These are phyloP conservation scores for Epinephelus coioides DNA, from an alignment of 2,797 vertebrate genomes.

Conservation along the genomic window DNA sequence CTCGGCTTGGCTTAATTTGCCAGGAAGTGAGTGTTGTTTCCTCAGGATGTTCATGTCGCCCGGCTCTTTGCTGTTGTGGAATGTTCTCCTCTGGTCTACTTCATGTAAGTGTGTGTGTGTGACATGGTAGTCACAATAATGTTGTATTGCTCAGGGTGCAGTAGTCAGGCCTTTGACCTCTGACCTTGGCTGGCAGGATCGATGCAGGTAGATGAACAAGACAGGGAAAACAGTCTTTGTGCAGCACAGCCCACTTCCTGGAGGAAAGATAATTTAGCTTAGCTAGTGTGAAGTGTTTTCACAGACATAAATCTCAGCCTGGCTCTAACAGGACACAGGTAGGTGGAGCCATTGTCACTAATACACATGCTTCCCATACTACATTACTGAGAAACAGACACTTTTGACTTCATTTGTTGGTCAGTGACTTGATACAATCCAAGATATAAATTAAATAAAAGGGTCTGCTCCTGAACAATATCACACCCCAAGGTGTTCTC, in stretches of 20 bases:
- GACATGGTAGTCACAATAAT: conserved; percentile 36
- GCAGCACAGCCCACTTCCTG: conserved; percentile 44
- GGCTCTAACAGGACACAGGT: not conserved
- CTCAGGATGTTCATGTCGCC: conserved; percentile 85
- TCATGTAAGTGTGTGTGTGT: conserved; percentile 30
- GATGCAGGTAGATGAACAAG: conserved; percentile 31
- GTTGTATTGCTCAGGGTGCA: conserved; percentile 23
- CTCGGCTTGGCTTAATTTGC: conserved; percentile 77
- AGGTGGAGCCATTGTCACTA: conserved; percentile 25
- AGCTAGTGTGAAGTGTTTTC: conserved; percentile 31
- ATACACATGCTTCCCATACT: not conserved
- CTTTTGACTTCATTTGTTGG: not conserved
- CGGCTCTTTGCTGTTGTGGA: conserved; percentile 75
- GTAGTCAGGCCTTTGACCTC: conserved; percentile 53
- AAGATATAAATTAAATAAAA: not conserved
- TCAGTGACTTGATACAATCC: not conserved
- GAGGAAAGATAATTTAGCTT: conserved; percentile 23
- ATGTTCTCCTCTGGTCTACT: conserved; percentile 73
- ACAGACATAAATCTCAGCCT: conserved; percentile 31
- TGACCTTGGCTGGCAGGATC: conserved; percentile 19
- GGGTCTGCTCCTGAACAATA: not conserved
- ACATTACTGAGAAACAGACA: not conserved
- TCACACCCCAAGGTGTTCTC: not conserved
- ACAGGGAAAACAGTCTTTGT: conserved; percentile 14
- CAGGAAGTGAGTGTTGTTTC: conserved; percentile 88